Percentiles rank a stretch among this genome's conserved stretches.
Evolutionary conservation across 2,797 vertebrate genomes (phyloP).

Genomic region (Eremophila alpestris): DNA sequence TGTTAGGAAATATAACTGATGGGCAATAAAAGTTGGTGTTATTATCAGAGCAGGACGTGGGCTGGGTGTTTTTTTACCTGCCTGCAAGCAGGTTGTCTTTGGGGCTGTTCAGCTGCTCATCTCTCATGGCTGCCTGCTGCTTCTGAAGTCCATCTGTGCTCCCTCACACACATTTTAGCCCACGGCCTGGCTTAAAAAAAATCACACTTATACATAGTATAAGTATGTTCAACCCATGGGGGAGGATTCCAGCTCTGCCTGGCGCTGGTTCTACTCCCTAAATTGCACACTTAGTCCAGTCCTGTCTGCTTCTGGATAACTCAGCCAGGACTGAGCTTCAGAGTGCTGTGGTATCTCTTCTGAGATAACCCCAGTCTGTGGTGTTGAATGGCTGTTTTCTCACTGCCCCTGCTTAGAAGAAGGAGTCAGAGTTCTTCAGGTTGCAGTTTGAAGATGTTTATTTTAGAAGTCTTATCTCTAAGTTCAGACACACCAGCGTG

Average conservation of each 20-base stretch:
- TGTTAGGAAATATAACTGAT: neutral
- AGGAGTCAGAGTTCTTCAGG: too few relatives aligned
- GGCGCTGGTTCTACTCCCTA: neutral
- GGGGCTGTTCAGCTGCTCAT: neutral
- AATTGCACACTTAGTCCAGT: neutral
- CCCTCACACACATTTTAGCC: neutral
- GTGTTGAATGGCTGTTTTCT: too few relatives aligned
- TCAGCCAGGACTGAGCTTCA: neutral
- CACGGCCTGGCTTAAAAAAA: neutral
- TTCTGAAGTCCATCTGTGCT: neutral
- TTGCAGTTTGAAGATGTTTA: too few relatives aligned
- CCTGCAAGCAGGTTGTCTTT: neutral
- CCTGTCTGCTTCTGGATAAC: neutral
- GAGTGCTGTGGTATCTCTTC: too few relatives aligned
- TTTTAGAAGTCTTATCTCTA: too few relatives aligned
- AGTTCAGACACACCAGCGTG: too few relatives aligned
- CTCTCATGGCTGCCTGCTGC: neutral
- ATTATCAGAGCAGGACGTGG: neutral
- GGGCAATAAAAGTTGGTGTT: neutral
- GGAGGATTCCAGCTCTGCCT: neutral
- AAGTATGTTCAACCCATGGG: rapidly evolving
- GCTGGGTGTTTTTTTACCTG: neutral
- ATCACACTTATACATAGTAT: neutral
- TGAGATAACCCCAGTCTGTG: too few relatives aligned
- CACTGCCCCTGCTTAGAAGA: too few relatives aligned